These are phyloP conservation scores for Pelosia muscerda DNA, from an alignment of 2,888 invertebrate species.

Conservation along the genomic window DNA sequence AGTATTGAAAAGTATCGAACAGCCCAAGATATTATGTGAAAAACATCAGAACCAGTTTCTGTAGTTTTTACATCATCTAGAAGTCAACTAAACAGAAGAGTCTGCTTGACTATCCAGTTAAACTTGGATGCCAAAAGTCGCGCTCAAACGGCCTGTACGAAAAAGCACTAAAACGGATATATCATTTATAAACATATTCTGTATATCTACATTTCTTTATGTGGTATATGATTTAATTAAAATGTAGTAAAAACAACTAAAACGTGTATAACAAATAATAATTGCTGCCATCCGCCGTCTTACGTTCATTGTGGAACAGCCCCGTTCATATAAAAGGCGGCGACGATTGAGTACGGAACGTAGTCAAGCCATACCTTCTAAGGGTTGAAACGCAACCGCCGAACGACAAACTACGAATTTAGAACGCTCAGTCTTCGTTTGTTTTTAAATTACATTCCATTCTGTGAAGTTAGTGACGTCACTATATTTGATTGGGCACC, in stretches of 20 bases:
- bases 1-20: too few relatives aligned
- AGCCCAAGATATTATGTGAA: too few relatives aligned
- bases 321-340: constrained; percentile 59
- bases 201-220: too few relatives aligned
- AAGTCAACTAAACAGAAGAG: too few relatives aligned
- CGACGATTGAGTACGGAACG: constrained; percentile 42
- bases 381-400: constrained; percentile 48
- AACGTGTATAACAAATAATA: too few relatives aligned
- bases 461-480: constrained; percentile 49
- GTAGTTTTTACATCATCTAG: too few relatives aligned
- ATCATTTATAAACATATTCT: too few relatives aligned
- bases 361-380: constrained; percentile 62
- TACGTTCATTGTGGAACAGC: constrained; percentile 56
- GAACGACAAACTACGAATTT: constrained; percentile 36
- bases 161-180: too few relatives aligned
- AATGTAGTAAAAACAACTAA: constrained; percentile 10
- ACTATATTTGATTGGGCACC: constrained; percentile 39
- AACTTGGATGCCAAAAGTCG: too few relatives aligned
- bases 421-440: constrained; percentile 31
- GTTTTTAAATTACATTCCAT: constrained; percentile 49
- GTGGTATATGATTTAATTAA: constrained; percentile 8
- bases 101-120: too few relatives aligned
- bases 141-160: too few relatives aligned
- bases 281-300: constrained; percentile 16
- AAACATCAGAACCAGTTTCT: too few relatives aligned